Conservation (phyloP, 1,140 invertebrate genomes). For the Prorops nasuta region DNA sequence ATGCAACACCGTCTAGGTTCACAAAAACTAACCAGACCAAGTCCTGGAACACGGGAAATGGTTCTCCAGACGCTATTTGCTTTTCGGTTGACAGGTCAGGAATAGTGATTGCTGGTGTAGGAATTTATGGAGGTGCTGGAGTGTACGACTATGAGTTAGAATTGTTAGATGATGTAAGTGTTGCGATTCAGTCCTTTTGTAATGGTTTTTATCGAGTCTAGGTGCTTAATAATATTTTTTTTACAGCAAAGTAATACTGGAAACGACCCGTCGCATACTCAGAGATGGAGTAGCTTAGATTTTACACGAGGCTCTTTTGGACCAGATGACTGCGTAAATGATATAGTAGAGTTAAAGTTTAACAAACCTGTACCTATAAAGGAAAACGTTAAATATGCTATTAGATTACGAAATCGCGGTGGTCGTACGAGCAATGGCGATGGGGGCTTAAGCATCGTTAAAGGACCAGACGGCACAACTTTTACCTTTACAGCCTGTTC, state of each 20-base stretch:
- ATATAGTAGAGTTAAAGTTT: conserved; percentile 88
- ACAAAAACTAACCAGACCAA: conserved; percentile 82
- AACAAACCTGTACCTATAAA: conserved; percentile 84
- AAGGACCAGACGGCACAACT: conserved; percentile 88
- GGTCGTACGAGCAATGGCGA: conserved; percentile 91
- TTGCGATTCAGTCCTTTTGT: conserved; percentile 34
- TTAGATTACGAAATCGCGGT: conserved; percentile 87
- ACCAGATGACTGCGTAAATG: conserved; percentile 73
- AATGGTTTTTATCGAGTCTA: no score
- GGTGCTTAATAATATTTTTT: no score
- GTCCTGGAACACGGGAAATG: conserved; percentile 96
- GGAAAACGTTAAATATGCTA: conserved; percentile 86
- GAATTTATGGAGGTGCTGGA: conserved; percentile 85
- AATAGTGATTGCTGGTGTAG: conserved; percentile 84
- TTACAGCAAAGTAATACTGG: conserved; percentile 51
- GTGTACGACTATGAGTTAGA: conserved; percentile 90
- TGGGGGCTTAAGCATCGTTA: conserved; percentile 80
- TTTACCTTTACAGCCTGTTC: conserved; percentile 92
- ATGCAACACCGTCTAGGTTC: conserved; percentile 87
- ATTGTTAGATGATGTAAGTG: conserved; percentile 74
- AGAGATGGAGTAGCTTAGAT: conserved; percentile 75
- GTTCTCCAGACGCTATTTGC: conserved; percentile 94
- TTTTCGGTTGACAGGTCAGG: conserved; percentile 90
- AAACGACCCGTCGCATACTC: conserved; percentile 61
- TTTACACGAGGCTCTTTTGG: conserved; percentile 71